A percentile compares a stretch with the other conserved stretches of the same genome.
Conservation (phyloP, 2,888 invertebrate genomes). For the Cephalotes varians region DNA sequence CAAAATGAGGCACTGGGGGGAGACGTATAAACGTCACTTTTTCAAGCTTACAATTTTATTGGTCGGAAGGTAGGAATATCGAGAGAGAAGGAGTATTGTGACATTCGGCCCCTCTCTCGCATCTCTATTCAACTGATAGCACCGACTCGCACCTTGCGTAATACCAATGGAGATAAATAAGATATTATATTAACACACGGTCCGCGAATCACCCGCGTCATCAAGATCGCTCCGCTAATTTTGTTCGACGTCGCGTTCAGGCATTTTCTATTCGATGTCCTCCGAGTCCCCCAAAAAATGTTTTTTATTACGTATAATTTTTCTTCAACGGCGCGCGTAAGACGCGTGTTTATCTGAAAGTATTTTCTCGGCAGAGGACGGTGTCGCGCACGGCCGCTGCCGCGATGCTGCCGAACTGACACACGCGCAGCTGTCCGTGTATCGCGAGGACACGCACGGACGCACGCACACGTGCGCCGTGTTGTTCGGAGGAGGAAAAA, state of each 20-base stretch:
- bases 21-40: neutral
- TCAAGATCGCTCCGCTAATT: neutral
- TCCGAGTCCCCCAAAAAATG: neutral
- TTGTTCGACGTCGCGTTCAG: neutral
- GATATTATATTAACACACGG: neutral
- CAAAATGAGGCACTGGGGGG: neutral
- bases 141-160: neutral
- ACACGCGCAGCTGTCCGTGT: constrained; percentile 2
- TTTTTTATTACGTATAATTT: no score
- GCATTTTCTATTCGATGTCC: neutral
- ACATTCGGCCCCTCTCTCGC: neutral
- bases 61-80: neutral
- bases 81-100: neutral
- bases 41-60: neutral
- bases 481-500: constrained; percentile 47
- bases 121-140: neutral
- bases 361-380: constrained; percentile 20
- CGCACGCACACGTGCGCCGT: constrained; percentile 17
- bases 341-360: neutral
- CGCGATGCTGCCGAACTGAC: constrained; percentile 26
- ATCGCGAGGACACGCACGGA: constrained; percentile 50
- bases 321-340: neutral
- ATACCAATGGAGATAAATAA: neutral
- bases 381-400: neutral
- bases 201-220: neutral